phyloP scores from a whole-genome alignment of 2,888 invertebrate genomes.

The Caenorhabditis wallacei region DNA sequence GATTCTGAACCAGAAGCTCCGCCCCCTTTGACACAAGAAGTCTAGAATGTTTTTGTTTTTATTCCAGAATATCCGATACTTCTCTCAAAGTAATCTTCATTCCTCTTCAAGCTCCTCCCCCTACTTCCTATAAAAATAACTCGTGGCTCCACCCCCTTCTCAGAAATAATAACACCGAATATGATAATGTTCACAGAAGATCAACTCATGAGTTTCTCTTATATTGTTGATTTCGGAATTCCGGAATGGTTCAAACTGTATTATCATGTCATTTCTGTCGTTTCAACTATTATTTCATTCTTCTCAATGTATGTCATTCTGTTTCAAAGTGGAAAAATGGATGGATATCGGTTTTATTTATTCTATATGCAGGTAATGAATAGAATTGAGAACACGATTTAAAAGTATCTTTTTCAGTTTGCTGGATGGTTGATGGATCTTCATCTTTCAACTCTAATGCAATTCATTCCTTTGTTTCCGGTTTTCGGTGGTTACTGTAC shows the following conservation, averaged over 20 bases:
- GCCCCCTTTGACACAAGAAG: not conserved
- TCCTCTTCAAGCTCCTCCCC: too few relatives aligned
- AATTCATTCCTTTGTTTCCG: constrained; percentile 54
- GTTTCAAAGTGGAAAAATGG: constrained; percentile 62
- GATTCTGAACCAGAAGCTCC: not conserved
- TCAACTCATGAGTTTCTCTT: constrained; percentile 50
- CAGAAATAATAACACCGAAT: not conserved
- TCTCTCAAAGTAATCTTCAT: too few relatives aligned
- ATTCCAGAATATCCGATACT: too few relatives aligned
- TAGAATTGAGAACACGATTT: not conserved
- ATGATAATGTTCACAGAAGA: constrained; percentile 53
- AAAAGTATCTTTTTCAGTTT: constrained; percentile 30
- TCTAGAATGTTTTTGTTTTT: too few relatives aligned
- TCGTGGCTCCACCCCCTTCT: constrained; percentile 15
- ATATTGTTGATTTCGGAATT: constrained; percentile 43
- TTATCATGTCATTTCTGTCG: constrained; percentile 41
- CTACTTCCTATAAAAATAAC: not conserved
- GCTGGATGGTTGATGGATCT: constrained; percentile 59
- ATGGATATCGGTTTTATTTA: constrained; percentile 47
- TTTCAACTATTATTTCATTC: constrained; percentile 50
- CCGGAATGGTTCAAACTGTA: constrained; percentile 50
- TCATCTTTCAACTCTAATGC: constrained; percentile 52
- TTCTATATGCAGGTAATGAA: constrained; percentile 63
- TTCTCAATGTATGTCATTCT: constrained; percentile 55
- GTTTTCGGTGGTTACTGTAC: constrained; percentile 59